Conservation (phyloP, 64 coral and sea anemone species). For the Anthopleura sola region DNA sequence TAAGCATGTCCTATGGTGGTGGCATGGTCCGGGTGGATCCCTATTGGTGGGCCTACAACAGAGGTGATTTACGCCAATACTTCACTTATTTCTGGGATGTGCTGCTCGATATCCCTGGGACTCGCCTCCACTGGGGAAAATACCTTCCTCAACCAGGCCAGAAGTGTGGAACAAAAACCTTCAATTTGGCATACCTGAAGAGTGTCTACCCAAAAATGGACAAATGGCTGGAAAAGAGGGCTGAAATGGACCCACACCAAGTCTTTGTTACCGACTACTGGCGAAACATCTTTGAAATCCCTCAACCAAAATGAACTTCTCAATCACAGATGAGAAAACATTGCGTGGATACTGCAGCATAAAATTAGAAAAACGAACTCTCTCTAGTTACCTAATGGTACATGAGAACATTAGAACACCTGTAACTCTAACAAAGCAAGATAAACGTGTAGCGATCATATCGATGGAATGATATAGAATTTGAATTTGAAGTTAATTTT, state of each 20-base stretch:
- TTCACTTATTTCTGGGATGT: constrained; percentile 63
- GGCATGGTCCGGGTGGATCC: constrained; percentile 66
- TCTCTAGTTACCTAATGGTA: too few relatives aligned
- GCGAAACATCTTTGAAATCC: constrained; percentile 55
- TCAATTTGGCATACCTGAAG: constrained; percentile 65
- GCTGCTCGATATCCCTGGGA: constrained; percentile 43
- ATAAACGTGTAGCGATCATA: too few relatives aligned
- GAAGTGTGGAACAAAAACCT: constrained; percentile 48
- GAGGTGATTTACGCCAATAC: constrained; percentile 37
- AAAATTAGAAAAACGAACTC: too few relatives aligned
- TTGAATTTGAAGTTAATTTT: too few relatives aligned
- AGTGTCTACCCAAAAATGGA: constrained; percentile 64
- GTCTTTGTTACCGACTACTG: constrained; percentile 72
- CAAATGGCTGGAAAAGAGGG: constrained; percentile 48
- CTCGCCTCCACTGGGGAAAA: constrained; percentile 72
- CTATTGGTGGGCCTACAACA: constrained; percentile 63
- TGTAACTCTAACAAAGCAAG: too few relatives aligned
- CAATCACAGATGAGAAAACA: too few relatives aligned
- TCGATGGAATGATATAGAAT: too few relatives aligned
- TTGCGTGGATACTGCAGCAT: too few relatives aligned
- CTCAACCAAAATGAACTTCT: not conserved
- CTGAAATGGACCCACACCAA: constrained; percentile 55
- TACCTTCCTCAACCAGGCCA: constrained; percentile 60
- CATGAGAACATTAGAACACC: too few relatives aligned
- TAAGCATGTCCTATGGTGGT: constrained; percentile 56